Evolutionary conservation across 1,140 invertebrate species (phyloP), one percentile per base, ranked within the genome.

Genomic region (Parasteatoda tepidariorum): DNA sequence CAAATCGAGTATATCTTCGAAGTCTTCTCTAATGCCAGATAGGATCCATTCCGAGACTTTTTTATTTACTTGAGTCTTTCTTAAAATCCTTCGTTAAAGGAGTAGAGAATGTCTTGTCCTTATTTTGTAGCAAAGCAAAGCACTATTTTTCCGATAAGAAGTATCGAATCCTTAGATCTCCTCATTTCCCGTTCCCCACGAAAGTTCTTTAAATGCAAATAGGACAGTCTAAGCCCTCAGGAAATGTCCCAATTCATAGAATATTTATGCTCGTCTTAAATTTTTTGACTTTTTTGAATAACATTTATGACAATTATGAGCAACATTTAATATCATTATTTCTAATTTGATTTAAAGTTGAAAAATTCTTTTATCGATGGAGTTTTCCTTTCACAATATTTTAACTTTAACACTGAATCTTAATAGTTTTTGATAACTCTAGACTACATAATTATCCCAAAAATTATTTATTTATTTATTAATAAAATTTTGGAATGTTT

Each of bases 141-240:
- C 57, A 61, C 57, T 75, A 30, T 48, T 75, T 75, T 75, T 75
- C 57, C 73, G 57, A 38, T 62, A 62, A 75, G 31, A 55, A 31
- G 4, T 24, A 15, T 34, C 55, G 30, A 61, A 55, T 61, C 57
- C 34, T 22, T n/a, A 41, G 73, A 75, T 61, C 73, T 41, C 59
- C 73, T 75, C 73, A 75, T 75, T 75, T 62, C 73, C 57, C 57
- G 61, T 38, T 75, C 22, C 73, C 73, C 57, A 75, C 73, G 73
- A 75, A 75, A 75, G 73, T 75, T 59, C 73, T 75, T 75, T 75
- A 75, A 75, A 75, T 75, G 73, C 73, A 75, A 75, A 75, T 75
- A 55, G 57, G 33, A 62, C 31, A 30, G 57, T 55, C 73, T 75
- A 75, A 75, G 59, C 57, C 73, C 73, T 33, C 73, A 73, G 54